Percentiles rank a stretch among this genome's conserved stretches.
phyloP scores from a whole-genome alignment of 2,888 invertebrate species.

The Octonoba sinensis region DNA sequence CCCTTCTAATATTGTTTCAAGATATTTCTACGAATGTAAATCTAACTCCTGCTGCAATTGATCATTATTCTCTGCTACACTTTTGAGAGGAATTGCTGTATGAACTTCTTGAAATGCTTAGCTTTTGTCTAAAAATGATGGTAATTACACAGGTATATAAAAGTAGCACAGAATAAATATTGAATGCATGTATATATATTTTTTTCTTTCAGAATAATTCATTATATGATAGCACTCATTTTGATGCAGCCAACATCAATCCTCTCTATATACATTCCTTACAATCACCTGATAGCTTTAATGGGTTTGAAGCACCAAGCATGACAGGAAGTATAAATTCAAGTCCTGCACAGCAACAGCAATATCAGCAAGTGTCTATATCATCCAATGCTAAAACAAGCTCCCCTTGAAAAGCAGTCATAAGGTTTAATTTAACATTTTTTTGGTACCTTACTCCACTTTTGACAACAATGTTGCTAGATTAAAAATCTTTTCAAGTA shows the following conservation, averaged over 20 bases:
- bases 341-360: conserved; percentile 53
- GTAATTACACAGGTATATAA: background rate
- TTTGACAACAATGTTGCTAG: too few species aligned
- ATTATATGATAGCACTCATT: conserved; percentile 81
- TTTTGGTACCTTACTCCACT: too few species aligned
- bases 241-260: conserved; percentile 79
- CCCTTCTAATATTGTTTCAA: too few species aligned
- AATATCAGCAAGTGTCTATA: conserved; percentile 49
- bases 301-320: conserved; percentile 71
- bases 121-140: too few species aligned
- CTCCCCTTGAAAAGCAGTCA: conserved; percentile 36
- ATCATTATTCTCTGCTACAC: too few species aligned
- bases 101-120: too few species aligned
- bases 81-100: too few species aligned
- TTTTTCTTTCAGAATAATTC: conserved; percentile 77
- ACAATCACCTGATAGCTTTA: conserved; percentile 81
- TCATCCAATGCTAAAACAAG: conserved; percentile 37
- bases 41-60: too few species aligned
- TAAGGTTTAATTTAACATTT: too few species aligned
- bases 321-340: conserved; percentile 61
- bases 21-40: too few species aligned
- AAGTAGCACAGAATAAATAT: too few species aligned
- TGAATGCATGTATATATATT: conserved; percentile 9
- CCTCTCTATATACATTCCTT: conserved; percentile 80
- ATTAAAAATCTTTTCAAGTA: too few species aligned